phyloP scores from a whole-genome alignment of 2,888 invertebrate species.

The Cremastinae sp. region DNA sequence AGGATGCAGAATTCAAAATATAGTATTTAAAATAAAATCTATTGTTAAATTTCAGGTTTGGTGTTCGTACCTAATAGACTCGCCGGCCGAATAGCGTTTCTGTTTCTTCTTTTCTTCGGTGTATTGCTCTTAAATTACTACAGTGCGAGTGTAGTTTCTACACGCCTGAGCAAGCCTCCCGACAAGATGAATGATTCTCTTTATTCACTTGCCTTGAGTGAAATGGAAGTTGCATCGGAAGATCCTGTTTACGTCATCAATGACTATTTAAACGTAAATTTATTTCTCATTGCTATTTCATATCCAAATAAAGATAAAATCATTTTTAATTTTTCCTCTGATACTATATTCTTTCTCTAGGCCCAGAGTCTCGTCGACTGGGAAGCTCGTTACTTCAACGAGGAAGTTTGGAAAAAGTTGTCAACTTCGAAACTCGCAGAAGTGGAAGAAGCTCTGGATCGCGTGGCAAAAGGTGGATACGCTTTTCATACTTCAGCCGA shows the following conservation, averaged over 20 bases:
- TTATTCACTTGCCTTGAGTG: conserved; percentile 67
- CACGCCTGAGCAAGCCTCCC: conserved; percentile 72
- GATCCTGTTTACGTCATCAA: conserved; percentile 69
- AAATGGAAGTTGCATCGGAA: conserved; percentile 70
- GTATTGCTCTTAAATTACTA: conserved; percentile 75
- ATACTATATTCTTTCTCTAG: not conserved
- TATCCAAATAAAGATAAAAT: no score
- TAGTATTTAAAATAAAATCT: no score
- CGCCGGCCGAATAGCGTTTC: conserved; percentile 70
- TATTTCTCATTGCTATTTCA: no score
- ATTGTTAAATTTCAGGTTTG: conserved; percentile 70
- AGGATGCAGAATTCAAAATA: no score
- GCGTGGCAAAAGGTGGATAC: conserved; percentile 68
- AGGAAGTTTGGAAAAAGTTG: conserved; percentile 71
- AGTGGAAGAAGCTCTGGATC: conserved; percentile 69
- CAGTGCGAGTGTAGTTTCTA: conserved; percentile 74
- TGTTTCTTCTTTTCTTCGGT: conserved; percentile 70
- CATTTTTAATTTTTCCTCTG: not conserved
- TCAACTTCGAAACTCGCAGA: conserved; percentile 68
- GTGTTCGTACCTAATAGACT: conserved; percentile 66
- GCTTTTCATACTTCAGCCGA: conserved; percentile 75
- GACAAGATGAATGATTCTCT: conserved; percentile 76
- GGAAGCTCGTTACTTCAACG: conserved; percentile 67
- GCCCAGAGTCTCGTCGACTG: conserved; percentile 63
- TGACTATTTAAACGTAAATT: conserved; percentile 66